Evolutionary conservation across 2,113 vertebrate species (phyloP), one percentile per base, ranked within the genome.

Genomic region (Syngnathus scovelli): DNA sequence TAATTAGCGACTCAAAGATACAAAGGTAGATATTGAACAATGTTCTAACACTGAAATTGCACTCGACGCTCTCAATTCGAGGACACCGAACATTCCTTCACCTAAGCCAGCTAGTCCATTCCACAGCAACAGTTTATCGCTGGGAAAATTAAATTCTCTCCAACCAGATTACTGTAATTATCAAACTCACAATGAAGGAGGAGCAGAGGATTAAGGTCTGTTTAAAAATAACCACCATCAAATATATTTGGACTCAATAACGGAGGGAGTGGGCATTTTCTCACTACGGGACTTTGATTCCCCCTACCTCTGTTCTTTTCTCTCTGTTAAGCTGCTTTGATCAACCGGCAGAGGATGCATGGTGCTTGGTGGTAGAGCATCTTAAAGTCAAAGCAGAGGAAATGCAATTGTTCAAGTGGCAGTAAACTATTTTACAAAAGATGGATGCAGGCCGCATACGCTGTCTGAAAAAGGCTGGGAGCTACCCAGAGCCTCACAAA

Each of bases 161-260:
- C 41, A 49, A 83, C 77, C 81, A 82, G 84, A 87, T 85, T 79
- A 85, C 81, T 86, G 84, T 88, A 86, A 86, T 84, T 86, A 87
- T 82, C 80, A 66, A 79, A 85, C 81, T 85, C 72, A 38, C 59
- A 27, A 77, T 81, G 77, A 76, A 78, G 80, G 80, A 76, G 78
- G 80, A 81, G 68, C 59, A 43, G 71, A 80, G 80, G 81, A 86
- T 86, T 87, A 87, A 74, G 83, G 81, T 75, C 77, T 82, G 72
- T 83, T 80, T 82, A 88, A 84, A 88, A 87, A 88, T 88, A 89
- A 83, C 76, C 75, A 4, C 62, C 79, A 81, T 77, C 73, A 73
- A 83, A 78, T 82, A 79, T 81, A 82, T 84, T 79, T 83, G 73
- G 82, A 80, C 78, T 79, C 76, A 41, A 77, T 78, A 75, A 82